These are phyloP conservation scores for Archilochus colubris DNA, from an alignment of 2,113 vertebrate genomes.

Conservation along the genomic window DNA sequence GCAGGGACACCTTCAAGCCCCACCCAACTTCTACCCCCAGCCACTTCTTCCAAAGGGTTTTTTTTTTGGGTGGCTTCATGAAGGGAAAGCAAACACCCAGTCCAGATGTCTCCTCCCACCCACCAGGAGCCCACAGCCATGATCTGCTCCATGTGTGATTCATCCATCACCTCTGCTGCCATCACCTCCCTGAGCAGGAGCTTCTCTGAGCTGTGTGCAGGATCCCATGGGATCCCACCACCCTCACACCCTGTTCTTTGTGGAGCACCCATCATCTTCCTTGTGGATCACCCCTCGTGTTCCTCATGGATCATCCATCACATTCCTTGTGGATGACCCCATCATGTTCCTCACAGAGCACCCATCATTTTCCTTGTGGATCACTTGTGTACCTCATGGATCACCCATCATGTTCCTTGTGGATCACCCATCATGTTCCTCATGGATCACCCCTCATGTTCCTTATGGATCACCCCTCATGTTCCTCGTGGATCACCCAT, in stretches of 20 bases:
- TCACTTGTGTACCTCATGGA: too few relatives aligned
- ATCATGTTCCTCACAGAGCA: too few relatives aligned
- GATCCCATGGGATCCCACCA: background rate
- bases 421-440: background rate
- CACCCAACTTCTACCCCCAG: too few relatives aligned
- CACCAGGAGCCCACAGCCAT: accelerated
- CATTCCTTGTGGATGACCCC: too few relatives aligned
- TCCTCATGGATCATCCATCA: too few relatives aligned
- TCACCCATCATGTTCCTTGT: background rate
- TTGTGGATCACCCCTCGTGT: too few relatives aligned
- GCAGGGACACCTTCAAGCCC: too few relatives aligned
- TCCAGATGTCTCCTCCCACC: accelerated
- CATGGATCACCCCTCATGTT: too few relatives aligned
- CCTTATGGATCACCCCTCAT: background rate
- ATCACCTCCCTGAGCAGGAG: background rate
- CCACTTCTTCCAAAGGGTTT: background rate
- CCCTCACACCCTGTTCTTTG: too few relatives aligned
- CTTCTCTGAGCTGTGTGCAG: accelerated
- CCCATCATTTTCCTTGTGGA: too few relatives aligned
- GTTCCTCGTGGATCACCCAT: too few relatives aligned
- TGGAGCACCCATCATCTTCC: too few relatives aligned
- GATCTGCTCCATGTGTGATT: background rate
- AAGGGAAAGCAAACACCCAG: background rate
- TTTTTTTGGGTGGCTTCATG: accelerated
- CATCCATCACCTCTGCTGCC: background rate